Base-by-base conservation (phyloP, 2,888 invertebrate genomes). In the Choristoneura rosaceana region DNA sequence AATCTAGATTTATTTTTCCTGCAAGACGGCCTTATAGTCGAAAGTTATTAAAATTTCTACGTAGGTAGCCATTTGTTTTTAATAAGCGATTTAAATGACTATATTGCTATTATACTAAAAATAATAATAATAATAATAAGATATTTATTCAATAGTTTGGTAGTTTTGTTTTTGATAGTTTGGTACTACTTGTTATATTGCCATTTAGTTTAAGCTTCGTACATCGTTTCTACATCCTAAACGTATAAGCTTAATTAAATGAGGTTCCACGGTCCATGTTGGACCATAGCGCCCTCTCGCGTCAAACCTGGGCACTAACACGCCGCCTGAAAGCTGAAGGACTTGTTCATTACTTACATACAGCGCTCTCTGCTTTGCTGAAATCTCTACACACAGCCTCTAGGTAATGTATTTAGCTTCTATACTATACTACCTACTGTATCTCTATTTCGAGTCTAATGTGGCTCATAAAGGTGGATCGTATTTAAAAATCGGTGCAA, bases 271-370 rank as follows among this genome's bases (percentile, higher is more conserved):
- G n/a, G 47, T 3, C 25, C 12, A 25, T 4, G 25, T 55, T 25
- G 55, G 38, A 33, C 73, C 52, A 73, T 76, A 82, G 77, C 89
- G 87, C 89, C 88, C 85, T 89, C 89, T 89, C 73, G 77, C 76
- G 80, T 74, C 74, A 71, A 62, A 52, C 34, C 61, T 52, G n/a
- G 25, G 79, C 75, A 88, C 85, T 75, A 87, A 79, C 80, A 82
- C 74, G 82, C 77, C 81, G 70, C 70, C 86, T 85, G 86, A 85
- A 87, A 84, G 75, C 87, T 85, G 43, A 82, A 87, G 83, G 84
- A 83, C 85, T 86, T 81, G 62, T 58, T 58, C 61, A 63, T 71
- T 68, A 73, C 63, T 74, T 76, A 76, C 74, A 77, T 58, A 64
- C n/a, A 41, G 71, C 63, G 69, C 65, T 66, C 55, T 41, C 12